A percentile compares a stretch with the other conserved stretches of the same genome.
phyloP scores from a whole-genome alignment of 2,797 vertebrate genomes.

The Kryptopterus vitreolus region DNA sequence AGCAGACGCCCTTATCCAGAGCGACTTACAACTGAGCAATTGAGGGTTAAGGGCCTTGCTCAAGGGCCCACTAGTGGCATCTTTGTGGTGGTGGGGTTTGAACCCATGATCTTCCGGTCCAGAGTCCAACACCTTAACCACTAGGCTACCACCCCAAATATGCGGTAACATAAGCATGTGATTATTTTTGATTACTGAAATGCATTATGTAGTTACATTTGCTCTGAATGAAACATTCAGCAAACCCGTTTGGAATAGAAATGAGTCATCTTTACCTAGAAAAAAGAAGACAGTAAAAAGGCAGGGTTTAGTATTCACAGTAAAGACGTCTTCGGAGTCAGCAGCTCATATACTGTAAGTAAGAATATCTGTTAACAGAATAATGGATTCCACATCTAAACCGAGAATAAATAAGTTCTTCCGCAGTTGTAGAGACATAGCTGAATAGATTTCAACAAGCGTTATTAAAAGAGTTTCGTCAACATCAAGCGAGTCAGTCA shows the following conservation, averaged over 20 bases:
- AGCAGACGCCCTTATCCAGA: no score
- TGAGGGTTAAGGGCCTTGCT: no score
- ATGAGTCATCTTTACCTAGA: not conserved
- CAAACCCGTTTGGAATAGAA: not conserved
- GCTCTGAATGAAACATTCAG: not conserved
- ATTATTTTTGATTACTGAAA: slow-evolving; percentile 14
- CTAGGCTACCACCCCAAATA: no score
- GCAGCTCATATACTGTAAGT: not conserved
- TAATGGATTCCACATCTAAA: not conserved
- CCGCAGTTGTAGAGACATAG: not conserved
- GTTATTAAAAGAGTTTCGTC: not conserved
- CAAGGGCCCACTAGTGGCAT: no score
- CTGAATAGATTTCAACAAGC: slow-evolving; percentile 4
- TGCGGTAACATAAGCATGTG: slow-evolving; percentile 17
- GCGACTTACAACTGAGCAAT: no score
- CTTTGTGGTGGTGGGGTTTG: no score
- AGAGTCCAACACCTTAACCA: no score
- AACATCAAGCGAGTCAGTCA: not conserved
- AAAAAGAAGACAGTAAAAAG: not conserved
- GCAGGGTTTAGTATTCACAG: no score
- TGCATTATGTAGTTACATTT: slow-evolving; percentile 9
- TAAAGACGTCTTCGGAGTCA: not conserved
- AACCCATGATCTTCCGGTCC: no score
- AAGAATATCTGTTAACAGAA: not conserved
- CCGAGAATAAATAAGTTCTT: not conserved